These are phyloP conservation scores for Litocranius walleri DNA, from an alignment of 2,113 vertebrate genomes.

Conservation along the genomic window DNA sequence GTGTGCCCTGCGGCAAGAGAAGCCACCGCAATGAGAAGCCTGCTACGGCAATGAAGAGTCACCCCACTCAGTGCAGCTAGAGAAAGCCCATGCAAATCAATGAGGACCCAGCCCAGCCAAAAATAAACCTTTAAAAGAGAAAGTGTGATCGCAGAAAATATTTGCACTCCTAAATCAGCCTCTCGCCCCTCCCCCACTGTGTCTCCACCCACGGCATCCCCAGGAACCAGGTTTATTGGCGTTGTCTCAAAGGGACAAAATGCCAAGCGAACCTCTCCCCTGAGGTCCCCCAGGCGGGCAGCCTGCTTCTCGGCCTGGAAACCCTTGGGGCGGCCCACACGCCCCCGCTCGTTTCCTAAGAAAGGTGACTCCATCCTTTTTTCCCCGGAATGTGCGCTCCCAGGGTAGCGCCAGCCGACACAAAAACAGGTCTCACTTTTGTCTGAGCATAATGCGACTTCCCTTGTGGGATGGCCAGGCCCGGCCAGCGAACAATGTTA, in stretches of 20 bases:
- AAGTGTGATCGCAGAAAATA: background rate
- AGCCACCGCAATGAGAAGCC: background rate
- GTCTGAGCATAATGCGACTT: background rate
- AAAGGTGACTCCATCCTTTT: background rate
- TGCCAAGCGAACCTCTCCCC: accelerated
- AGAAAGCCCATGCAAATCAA: background rate
- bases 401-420: background rate
- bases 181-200: accelerated
- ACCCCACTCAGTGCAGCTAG: background rate
- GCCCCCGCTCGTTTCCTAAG: background rate
- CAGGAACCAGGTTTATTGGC: accelerated
- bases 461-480: accelerated
- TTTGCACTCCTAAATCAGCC: background rate
- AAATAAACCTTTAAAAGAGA: no score
- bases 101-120: background rate
- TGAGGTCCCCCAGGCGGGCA: accelerated
- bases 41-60: accelerated
- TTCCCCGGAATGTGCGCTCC: background rate
- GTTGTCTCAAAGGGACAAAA: background rate
- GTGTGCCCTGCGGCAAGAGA: background rate
- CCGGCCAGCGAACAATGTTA: accelerated
- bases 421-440: background rate
- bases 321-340: accelerated
- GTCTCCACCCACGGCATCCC: background rate
- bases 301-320: accelerated